Evolutionary conservation across 2,113 vertebrate genomes (phyloP).

Genomic region (Brachyhypopomus gauderio): DNA sequence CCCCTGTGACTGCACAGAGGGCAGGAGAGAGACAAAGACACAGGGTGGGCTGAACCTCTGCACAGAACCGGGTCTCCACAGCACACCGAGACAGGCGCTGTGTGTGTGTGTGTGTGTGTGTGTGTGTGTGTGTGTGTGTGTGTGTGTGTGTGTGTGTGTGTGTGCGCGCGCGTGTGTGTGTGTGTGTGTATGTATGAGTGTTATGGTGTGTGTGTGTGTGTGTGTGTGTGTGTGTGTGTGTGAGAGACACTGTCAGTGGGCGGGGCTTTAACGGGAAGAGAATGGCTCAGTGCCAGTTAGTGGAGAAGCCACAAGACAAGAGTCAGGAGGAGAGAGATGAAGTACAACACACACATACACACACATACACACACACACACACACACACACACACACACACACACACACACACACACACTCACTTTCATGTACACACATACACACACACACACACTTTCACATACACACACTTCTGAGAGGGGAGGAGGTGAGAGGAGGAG

Average conservation of each 20-base stretch:
- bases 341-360: not conserved
- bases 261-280: constrained; percentile 29
- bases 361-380: no score
- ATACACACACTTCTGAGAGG: not conserved
- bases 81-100: constrained; percentile 16
- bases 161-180: no score
- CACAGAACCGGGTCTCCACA: not conserved
- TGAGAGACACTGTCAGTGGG: constrained; percentile 1
- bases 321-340: constrained; percentile 18
- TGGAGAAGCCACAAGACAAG: constrained; percentile 15
- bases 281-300: not conserved
- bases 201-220: no score
- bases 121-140: constrained; percentile 29
- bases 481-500: no score
- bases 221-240: no score
- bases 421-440: not conserved
- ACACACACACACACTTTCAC: constrained; percentile 14
- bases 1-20: not conserved
- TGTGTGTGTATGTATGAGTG: no score
- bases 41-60: not conserved
- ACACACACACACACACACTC: not conserved
- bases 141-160: no score
- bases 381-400: not conserved
- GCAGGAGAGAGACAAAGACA: constrained; percentile 22
- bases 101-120: constrained; percentile 32